Evolutionary conservation across 2,888 invertebrate genomes (phyloP), one percentile per base, ranked within the genome.

Genomic region (Cosmorhoe ocellata): DNA sequence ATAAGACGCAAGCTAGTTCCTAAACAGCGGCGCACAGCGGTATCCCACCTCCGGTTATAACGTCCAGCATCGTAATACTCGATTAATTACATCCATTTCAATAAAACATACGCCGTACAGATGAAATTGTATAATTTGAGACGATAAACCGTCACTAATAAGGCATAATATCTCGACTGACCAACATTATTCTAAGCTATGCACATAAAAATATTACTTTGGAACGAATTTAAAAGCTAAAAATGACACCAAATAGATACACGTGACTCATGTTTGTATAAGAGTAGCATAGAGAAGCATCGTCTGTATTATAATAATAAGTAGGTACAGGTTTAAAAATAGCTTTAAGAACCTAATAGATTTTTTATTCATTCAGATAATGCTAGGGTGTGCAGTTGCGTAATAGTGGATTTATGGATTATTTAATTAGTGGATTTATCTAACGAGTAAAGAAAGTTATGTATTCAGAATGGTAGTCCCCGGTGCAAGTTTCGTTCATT

Each of bases 21-120:
- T 76, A 75, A 79, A 74, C 76, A 67, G 79, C 73, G 70, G 63
- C 71, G 74, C 88, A 79, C 89, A 89, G 88, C 88, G 84, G 87
- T 84, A 76, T 76, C 74, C 43, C 44, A 40, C 45, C 84, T 68
- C 72, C 71, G 74, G 75, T 76, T 83, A 81, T 82, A 81, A 76
- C 79, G 70, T 79, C 84, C 84, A 83, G 85, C 85, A 81, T 87
- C 84, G 88, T 88, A 85, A 89, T 88, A 81, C 84, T 79, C 88
- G 79, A 88, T 90, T 90, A 86, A 88, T 90, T 88, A 88, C 86
- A 79, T 81, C 77, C 72, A 73, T 82, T 84, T 84, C 82, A 86
- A 88, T 88, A 88, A 88, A 86, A 89, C 81, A 85, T 84, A 81
- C 76, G 78, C 77, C 75, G 75, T 80, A 78, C 79, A 79, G 74